These are phyloP conservation scores for Ceyx margarethae DNA, from an alignment of 2,113 vertebrate genomes.

Conservation along the genomic window DNA sequence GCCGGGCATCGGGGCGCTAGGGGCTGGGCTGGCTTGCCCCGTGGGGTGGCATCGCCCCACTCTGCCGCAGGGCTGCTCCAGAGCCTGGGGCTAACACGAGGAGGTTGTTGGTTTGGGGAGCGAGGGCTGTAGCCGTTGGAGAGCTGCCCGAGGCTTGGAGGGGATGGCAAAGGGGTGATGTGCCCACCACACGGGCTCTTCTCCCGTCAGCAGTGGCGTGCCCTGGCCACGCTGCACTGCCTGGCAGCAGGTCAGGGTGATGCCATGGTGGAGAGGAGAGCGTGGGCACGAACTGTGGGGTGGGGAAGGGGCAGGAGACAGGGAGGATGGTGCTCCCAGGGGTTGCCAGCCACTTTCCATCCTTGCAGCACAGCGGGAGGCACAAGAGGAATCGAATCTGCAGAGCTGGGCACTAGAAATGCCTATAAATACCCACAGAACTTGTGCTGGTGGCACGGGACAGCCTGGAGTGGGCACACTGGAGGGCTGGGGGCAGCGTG, in stretches of 20 bases:
- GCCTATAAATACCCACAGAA: constrained; percentile 1
- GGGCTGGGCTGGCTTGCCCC: not conserved
- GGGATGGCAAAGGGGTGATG: not conserved
- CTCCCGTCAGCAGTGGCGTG: not conserved
- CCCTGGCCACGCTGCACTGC: accelerated
- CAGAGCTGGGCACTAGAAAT: constrained; percentile 1
- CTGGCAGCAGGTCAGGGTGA: not conserved
- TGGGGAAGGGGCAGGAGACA: not conserved
- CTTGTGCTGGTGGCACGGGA: not conserved
- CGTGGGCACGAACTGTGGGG: not conserved
- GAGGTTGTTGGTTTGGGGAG: not conserved
- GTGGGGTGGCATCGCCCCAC: accelerated
- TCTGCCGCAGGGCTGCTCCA: not conserved
- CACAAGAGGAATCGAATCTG: constrained; percentile 19
- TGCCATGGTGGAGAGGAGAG: not conserved
- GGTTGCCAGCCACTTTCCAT: not conserved
- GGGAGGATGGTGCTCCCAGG: not conserved
- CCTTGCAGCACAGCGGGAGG: not conserved
- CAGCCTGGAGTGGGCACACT: not conserved
- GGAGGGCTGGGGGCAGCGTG: not conserved
- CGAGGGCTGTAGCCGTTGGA: not conserved
- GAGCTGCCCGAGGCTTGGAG: not conserved
- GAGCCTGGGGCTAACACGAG: not conserved
- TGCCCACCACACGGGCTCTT: accelerated
- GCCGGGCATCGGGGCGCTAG: not conserved